Evolutionary conservation across 2,888 invertebrate genomes (phyloP).

Genomic region (Hymenopus coronatus): DNA sequence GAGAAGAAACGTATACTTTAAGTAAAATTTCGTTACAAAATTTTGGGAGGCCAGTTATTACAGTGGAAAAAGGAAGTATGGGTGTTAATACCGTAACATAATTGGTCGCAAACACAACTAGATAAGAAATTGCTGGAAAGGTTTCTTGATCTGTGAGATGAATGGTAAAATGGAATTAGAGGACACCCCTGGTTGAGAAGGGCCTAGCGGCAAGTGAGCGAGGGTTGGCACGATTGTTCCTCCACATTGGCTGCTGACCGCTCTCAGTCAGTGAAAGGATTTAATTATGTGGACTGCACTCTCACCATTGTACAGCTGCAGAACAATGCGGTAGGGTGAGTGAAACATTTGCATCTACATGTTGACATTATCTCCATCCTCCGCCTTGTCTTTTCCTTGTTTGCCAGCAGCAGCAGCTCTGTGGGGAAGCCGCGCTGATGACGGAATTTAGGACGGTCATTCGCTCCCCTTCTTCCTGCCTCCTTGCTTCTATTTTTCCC

Average conservation of each 20-base stretch:
- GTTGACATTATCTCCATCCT: conserved; percentile 18
- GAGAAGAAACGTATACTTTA: too few relatives aligned
- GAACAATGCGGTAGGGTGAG: neutral
- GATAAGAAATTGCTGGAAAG: too few relatives aligned
- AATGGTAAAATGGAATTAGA: neutral
- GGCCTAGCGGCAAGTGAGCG: neutral
- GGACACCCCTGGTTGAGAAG: neutral
- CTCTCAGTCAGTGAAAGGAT: conserved; percentile 8
- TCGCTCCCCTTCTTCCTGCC: neutral
- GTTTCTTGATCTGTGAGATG: too few relatives aligned
- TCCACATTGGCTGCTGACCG: neutral
- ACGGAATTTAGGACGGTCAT: neutral
- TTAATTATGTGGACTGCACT: conserved; percentile 9
- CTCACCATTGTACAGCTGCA: neutral
- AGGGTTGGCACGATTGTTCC: neutral
- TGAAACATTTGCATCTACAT: conserved; percentile 20
- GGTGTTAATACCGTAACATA: too few relatives aligned
- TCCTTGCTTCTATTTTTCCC: neutral
- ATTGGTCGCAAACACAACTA: too few relatives aligned
- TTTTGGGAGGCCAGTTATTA: too few relatives aligned
- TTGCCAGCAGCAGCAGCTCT: neutral
- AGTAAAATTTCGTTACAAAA: too few relatives aligned
- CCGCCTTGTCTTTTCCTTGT: neutral
- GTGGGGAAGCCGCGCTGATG: neutral
- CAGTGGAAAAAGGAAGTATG: too few relatives aligned